Percentiles rank a stretch among this genome's conserved stretches.
These are phyloP conservation scores for Drosophila quasianomalipes DNA, from an alignment of 2,888 invertebrate species.

Conservation along the genomic window DNA sequence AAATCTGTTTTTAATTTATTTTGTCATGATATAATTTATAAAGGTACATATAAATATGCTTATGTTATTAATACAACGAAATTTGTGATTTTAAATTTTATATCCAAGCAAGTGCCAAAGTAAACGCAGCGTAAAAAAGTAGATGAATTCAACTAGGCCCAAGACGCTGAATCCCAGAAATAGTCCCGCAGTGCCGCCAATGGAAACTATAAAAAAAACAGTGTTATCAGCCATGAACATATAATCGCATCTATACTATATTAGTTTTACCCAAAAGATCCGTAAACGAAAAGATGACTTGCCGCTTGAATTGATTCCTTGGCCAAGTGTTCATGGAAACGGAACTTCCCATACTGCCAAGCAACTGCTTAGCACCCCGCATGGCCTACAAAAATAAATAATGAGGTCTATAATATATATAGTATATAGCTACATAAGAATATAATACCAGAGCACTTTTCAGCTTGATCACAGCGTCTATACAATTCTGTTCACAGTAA, in stretches of 20 bases:
- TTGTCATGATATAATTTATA: not conserved
- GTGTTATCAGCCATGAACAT: not conserved
- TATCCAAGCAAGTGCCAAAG: conserved; percentile 87
- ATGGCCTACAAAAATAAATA: conserved; percentile 47
- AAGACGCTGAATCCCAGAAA: conserved; percentile 92
- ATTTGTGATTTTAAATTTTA: conserved; percentile 42
- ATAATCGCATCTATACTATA: not conserved
- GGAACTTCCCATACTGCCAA: conserved; percentile 74
- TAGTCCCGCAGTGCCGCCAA: conserved; percentile 92
- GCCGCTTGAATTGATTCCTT: conserved; percentile 76
- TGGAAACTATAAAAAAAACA: conserved; percentile 87
- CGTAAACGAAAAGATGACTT: conserved; percentile 84
- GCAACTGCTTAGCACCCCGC: conserved; percentile 68
- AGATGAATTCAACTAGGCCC: conserved; percentile 91
- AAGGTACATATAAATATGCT: not conserved
- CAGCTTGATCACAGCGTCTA: conserved; percentile 74
- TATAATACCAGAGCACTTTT: conserved; percentile 60
- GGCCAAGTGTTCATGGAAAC: conserved; percentile 75
- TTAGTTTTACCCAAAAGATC: conserved; percentile 82
- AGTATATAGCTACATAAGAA: not conserved
- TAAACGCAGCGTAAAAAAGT: conserved; percentile 89
- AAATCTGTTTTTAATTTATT: not conserved
- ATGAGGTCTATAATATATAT: not conserved
- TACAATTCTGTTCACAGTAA: conserved; percentile 82
- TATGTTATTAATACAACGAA: too few relatives aligned